Percentiles rank a stretch among this genome's conserved stretches.
These are phyloP conservation scores for Bolinopsis microptera DNA, from an alignment of 37 sponge, comb jelly and placozoan species.

Conservation along the genomic window DNA sequence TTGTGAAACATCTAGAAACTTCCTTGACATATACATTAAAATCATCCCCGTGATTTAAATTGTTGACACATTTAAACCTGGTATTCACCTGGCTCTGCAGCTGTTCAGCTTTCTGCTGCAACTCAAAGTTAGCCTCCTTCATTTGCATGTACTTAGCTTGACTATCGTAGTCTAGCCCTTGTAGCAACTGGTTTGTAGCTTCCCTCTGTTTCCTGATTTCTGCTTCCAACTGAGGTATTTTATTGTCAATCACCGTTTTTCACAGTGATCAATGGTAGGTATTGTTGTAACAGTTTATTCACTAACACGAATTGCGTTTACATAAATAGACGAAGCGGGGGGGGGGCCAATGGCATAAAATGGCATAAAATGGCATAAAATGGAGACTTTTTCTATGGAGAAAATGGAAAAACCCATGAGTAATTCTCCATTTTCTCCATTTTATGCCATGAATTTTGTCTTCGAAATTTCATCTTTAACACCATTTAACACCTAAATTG, in stretches of 20 bases:
- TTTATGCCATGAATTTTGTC: too few species aligned
- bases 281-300: slow-evolving; percentile 69
- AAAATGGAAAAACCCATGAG: too few species aligned
- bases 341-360: not conserved
- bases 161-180: slow-evolving; percentile 34
- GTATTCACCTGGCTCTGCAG: slow-evolving; percentile 23
- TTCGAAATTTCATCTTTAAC: too few species aligned
- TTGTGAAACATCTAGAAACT: too few species aligned
- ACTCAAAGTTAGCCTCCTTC: slow-evolving; percentile 46
- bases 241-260: too few species aligned
- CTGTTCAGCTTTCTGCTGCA: slow-evolving; percentile 61
- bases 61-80: too few species aligned
- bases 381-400: too few species aligned
- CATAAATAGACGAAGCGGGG: not conserved
- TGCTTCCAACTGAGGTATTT: slow-evolving; percentile 3
- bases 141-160: slow-evolving; percentile 57
- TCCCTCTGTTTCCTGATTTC: slow-evolving; percentile 75
- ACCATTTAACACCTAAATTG: too few species aligned
- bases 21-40: too few species aligned
- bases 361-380: not conserved
- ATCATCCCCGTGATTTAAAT: not conserved
- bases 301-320: slow-evolving; percentile 67
- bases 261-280: slow-evolving; percentile 70
- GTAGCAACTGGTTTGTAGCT: slow-evolving; percentile 65
- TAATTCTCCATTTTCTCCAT: too few species aligned